These are phyloP conservation scores for Xestia rhomboidea DNA, from an alignment of 2,888 invertebrate species.

Conservation along the genomic window DNA sequence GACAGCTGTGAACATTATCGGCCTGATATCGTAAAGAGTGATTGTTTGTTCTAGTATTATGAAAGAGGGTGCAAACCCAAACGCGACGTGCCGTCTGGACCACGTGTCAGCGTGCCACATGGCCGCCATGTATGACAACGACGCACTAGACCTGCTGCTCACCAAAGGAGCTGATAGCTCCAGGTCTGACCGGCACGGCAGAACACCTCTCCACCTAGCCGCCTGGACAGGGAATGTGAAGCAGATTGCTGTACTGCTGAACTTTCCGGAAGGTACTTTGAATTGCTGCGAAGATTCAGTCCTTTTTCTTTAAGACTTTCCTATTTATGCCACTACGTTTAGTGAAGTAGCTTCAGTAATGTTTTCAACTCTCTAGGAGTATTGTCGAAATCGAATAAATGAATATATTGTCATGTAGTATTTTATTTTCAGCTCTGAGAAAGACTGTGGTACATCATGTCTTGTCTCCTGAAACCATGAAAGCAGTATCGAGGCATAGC, in stretches of 20 bases:
- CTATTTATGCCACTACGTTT: not conserved
- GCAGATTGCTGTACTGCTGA: conserved; percentile 71
- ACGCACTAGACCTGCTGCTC: conserved; percentile 75
- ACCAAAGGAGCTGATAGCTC: conserved; percentile 70
- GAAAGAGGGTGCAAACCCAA: conserved; percentile 62
- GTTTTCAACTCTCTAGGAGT: not conserved
- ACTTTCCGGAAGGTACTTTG: conserved; percentile 66
- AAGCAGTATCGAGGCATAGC: conserved; percentile 41
- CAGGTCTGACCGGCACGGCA: conserved; percentile 75
- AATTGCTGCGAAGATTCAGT: not conserved
- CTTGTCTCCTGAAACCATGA: conserved; percentile 27
- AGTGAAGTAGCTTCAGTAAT: not conserved
- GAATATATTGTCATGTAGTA: not conserved
- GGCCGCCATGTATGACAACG: conserved; percentile 74
- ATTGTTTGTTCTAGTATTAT: conserved; percentile 29
- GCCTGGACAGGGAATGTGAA: conserved; percentile 76
- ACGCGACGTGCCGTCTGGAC: conserved; percentile 67
- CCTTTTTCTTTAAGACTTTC: not conserved
- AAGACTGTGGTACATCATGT: not conserved
- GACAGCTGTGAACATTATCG: not conserved
- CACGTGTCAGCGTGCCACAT: conserved; percentile 74
- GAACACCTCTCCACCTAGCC: conserved; percentile 81
- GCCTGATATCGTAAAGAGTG: not conserved
- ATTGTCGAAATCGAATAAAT: not conserved
- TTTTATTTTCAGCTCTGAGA: conserved; percentile 36